These are phyloP conservation scores for Meandrusa payeni DNA, from an alignment of 2,888 invertebrate species.

Conservation along the genomic window DNA sequence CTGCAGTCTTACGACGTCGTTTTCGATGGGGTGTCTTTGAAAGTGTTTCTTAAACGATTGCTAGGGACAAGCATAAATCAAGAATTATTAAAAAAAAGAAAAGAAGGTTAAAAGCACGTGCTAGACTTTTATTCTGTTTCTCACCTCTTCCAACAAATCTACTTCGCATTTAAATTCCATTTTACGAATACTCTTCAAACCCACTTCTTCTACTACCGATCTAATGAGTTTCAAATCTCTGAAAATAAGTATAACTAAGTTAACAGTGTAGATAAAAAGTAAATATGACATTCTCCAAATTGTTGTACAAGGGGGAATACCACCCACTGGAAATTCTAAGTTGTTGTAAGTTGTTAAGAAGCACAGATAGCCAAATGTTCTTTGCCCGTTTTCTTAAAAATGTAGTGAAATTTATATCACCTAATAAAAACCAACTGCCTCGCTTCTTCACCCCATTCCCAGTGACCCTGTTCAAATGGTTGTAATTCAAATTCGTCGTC, in stretches of 20 bases:
- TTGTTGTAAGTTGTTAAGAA: too few relatives aligned
- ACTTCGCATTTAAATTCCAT: constrained; percentile 60
- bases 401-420: constrained; percentile 28
- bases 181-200: constrained; percentile 35
- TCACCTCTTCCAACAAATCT: constrained; percentile 59
- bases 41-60: constrained; percentile 67
- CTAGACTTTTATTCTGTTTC: background rate
- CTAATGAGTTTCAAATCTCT: too few relatives aligned
- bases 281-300: too few relatives aligned
- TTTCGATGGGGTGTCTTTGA: constrained; percentile 60
- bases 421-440: constrained; percentile 40
- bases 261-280: too few relatives aligned
- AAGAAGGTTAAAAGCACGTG: background rate
- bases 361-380: too few relatives aligned
- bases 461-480: constrained; percentile 50
- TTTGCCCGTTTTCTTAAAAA: too few relatives aligned
- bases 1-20: constrained; percentile 68
- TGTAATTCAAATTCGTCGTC: constrained; percentile 34
- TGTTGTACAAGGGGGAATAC: too few relatives aligned
- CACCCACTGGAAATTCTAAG: too few relatives aligned
- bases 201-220: constrained; percentile 22
- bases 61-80: too few relatives aligned
- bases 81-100: constrained; percentile 28
- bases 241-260: too few relatives aligned
- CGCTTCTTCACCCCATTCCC: constrained; percentile 54